These are phyloP conservation scores for Lasiurus cinereus DNA, from an alignment of 2,113 vertebrate species.

Conservation along the genomic window DNA sequence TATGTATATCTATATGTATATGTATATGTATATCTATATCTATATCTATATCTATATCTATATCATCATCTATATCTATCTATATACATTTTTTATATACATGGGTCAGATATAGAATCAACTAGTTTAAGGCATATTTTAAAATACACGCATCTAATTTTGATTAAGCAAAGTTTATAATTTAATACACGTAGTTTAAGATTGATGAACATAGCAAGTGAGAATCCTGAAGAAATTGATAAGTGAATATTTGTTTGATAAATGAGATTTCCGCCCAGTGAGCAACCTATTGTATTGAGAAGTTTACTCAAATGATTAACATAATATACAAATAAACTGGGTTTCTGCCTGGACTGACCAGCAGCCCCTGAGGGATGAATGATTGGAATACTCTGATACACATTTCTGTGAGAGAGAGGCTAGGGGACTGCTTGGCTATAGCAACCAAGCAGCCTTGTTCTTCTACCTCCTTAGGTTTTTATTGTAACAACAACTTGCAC, in stretches of 20 bases:
- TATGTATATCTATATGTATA: too few relatives aligned
- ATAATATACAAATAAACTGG: not conserved
- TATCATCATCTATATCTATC: not conserved
- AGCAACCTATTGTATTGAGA: not conserved
- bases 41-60: not conserved
- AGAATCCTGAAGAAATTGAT: not conserved
- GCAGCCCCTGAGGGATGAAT: too few relatives aligned
- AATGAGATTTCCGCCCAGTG: not conserved
- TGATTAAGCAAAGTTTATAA: not conserved
- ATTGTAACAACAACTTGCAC: too few relatives aligned
- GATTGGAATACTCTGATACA: too few relatives aligned
- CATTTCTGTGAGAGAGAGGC: too few relatives aligned
- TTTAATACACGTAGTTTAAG: not conserved
- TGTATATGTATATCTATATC: too few relatives aligned
- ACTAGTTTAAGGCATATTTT: not conserved
- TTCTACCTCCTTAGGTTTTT: too few relatives aligned
- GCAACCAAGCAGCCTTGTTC: too few relatives aligned
- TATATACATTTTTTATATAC: not conserved
- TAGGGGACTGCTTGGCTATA: too few relatives aligned
- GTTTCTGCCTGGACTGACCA: not conserved
- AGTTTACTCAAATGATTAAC: not conserved
- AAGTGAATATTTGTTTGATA: not conserved
- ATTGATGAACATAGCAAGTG: not conserved
- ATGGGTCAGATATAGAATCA: not conserved
- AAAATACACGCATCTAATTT: not conserved